Percentiles rank a stretch among this genome's conserved stretches.
Evolutionary conservation across 53 echinoderm and acorn worm species (phyloP).

Genomic region (Holothuria leucospilota): DNA sequence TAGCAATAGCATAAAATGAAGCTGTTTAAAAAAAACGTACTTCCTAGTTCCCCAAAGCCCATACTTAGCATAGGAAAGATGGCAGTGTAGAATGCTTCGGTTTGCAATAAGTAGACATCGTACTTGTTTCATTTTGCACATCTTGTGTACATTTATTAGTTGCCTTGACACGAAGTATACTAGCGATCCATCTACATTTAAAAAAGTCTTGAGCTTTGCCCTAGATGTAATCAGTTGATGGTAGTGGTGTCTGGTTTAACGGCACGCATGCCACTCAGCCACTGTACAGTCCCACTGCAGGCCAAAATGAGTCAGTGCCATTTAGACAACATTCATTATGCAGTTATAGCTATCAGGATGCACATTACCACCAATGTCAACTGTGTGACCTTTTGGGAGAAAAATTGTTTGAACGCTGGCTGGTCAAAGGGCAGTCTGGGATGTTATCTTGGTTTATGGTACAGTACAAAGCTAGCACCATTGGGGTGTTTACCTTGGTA

Average conservation of each 20-base stretch:
- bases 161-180: too few species aligned
- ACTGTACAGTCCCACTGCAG: constrained; percentile 13
- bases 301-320: constrained; percentile 39
- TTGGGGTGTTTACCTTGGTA: constrained; percentile 40
- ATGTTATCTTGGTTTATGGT: background rate
- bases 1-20: too few species aligned
- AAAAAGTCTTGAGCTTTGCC: too few species aligned
- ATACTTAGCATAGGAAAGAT: too few species aligned
- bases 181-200: too few species aligned
- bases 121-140: too few species aligned
- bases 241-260: constrained; percentile 1
- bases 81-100: too few species aligned
- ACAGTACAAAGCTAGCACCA: background rate
- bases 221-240: too few species aligned
- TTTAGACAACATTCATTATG: constrained; percentile 41
- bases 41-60: too few species aligned
- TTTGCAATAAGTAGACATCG: too few species aligned
- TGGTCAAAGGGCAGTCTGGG: constrained; percentile 47
- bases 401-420: constrained; percentile 22
- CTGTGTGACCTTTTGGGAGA: constrained; percentile 26
- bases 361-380: constrained; percentile 41
- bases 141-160: too few species aligned
- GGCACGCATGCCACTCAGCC: background rate
- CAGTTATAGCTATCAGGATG: constrained; percentile 28
- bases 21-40: too few species aligned